A percentile compares a stretch with the other conserved stretches of the same genome.
Conservation (phyloP, 1,140 invertebrate species). For the Leptestheria dahalacensis region DNA sequence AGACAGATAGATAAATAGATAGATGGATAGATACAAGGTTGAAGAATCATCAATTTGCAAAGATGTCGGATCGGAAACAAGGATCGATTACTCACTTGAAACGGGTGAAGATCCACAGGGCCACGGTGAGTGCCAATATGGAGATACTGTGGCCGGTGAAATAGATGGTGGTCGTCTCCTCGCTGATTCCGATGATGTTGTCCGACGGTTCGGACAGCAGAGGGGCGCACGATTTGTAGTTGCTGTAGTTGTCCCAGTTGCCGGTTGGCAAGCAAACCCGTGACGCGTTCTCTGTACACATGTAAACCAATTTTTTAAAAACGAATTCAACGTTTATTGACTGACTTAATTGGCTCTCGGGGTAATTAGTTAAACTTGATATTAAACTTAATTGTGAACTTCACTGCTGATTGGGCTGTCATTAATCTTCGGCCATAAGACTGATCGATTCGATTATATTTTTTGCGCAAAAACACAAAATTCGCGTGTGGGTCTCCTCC, state of each 20-base stretch:
- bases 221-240: slow-evolving; percentile 45
- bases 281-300: slow-evolving; percentile 52
- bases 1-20: not conserved
- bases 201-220: slow-evolving; percentile 15
- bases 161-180: slow-evolving; percentile 46
- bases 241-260: slow-evolving; percentile 47
- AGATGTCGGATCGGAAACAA: not conserved
- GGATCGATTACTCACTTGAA: slow-evolving; percentile 51
- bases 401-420: no score
- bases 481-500: no score
- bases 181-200: slow-evolving; percentile 12
- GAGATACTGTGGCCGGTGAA: slow-evolving; percentile 59
- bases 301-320: slow-evolving; percentile 18
- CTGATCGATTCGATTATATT: no score
- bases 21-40: not conserved
- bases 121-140: slow-evolving; percentile 53
- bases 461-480: no score
- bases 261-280: slow-evolving; percentile 47
- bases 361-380: no score
- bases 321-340: no score
- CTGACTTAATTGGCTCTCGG: no score
- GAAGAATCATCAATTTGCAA: no score
- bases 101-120: slow-evolving; percentile 62
- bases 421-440: no score
- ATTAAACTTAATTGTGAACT: no score